Evolutionary conservation across 2,888 invertebrate genomes (phyloP).

Genomic region (Rugalucina vietnamica): DNA sequence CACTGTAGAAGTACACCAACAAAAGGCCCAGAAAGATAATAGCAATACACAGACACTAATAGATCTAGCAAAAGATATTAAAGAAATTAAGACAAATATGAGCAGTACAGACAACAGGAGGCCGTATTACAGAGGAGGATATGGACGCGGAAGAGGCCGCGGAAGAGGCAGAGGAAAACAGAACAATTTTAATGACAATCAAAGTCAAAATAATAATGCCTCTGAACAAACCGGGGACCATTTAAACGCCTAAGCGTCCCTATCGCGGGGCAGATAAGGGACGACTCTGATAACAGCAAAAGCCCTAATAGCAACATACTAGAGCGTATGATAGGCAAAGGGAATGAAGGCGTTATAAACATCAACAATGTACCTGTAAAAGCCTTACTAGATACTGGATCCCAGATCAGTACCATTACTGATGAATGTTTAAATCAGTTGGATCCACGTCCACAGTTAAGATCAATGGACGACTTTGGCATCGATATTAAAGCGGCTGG

Average conservation of each 20-base stretch:
- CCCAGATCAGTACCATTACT: background rate
- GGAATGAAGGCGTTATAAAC: slow-evolving; percentile 10
- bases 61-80: background rate
- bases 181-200: background rate
- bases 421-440: background rate
- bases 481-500: slow-evolving; percentile 4
- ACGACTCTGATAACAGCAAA: background rate
- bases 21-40: background rate
- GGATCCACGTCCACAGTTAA: slow-evolving; percentile 4
- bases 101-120: background rate
- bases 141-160: background rate
- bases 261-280: slow-evolving; percentile 4
- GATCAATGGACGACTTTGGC: slow-evolving; percentile 2
- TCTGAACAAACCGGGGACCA: background rate
- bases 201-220: background rate
- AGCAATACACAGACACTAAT: background rate
- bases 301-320: background rate
- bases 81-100: background rate
- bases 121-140: background rate
- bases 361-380: background rate
- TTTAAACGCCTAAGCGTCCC: background rate
- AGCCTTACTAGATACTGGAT: slow-evolving; percentile 20
- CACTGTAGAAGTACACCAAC: background rate
- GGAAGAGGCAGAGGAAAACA: background rate
- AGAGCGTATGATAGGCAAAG: background rate